Percentiles rank a stretch among this genome's conserved stretches.
Evolutionary conservation across 2,888 invertebrate genomes (phyloP).

Genomic region (Hymenopus coronatus): DNA sequence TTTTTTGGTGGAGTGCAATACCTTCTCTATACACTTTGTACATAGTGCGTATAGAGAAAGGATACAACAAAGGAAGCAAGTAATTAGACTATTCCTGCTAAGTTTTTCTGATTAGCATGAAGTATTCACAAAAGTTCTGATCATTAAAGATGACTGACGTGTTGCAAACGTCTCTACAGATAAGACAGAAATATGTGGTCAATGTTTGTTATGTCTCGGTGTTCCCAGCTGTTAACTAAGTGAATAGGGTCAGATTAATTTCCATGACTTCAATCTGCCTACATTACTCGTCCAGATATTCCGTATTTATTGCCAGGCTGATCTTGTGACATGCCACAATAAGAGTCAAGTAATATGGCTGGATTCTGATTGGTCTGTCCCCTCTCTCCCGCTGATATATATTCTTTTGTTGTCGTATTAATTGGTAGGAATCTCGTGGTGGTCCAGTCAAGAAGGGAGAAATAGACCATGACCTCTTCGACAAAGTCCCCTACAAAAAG

Average conservation of each 20-base stretch:
- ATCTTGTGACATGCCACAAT: slow-evolving; percentile 8
- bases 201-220: neutral
- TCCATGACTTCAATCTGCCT: slow-evolving; percentile 22
- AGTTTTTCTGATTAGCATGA: too few relatives aligned
- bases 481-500: neutral
- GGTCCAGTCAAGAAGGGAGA: neutral
- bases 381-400: neutral
- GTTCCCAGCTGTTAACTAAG: neutral
- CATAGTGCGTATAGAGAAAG: too few relatives aligned
- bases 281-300: neutral
- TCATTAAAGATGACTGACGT: neutral
- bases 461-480: neutral
- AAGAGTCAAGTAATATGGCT: slow-evolving; percentile 1
- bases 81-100: too few relatives aligned
- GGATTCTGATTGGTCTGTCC: neutral
- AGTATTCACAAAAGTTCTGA: too few relatives aligned
- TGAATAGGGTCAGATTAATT: slow-evolving; percentile 22
- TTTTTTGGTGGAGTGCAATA: too few relatives aligned
- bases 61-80: too few relatives aligned
- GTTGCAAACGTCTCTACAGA: neutral
- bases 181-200: neutral
- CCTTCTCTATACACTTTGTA: too few relatives aligned
- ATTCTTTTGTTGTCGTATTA: slow-evolving; percentile 16
- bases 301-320: slow-evolving; percentile 22
- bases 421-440: neutral